These are phyloP conservation scores for Salvator merianae DNA, from an alignment of 2,113 vertebrate genomes.

Conservation along the genomic window DNA sequence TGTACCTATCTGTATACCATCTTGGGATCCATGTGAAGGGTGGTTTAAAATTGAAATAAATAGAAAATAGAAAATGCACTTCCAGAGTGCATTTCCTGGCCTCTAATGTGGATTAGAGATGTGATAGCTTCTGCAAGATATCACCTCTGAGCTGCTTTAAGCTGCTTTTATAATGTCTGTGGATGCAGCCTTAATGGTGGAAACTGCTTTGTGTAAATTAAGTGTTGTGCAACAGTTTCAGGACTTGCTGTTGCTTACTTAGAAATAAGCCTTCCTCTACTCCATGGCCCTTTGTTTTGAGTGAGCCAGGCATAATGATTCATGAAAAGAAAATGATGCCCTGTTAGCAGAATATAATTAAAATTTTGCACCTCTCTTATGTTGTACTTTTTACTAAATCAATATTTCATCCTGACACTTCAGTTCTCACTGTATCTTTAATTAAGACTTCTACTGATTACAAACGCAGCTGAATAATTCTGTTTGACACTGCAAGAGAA, in stretches of 20 bases:
- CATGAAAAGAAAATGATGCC: neutral
- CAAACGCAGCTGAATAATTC: neutral
- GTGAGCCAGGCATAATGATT: neutral
- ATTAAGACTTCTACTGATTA: neutral
- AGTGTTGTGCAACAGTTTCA: too few relatives aligned
- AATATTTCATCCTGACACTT: neutral
- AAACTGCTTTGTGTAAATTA: too few relatives aligned
- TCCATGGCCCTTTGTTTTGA: neutral
- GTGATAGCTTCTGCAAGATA: too few relatives aligned
- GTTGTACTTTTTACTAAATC: neutral
- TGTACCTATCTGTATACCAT: too few relatives aligned
- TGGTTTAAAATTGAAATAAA: too few relatives aligned
- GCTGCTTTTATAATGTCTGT: too few relatives aligned
- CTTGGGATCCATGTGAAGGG: too few relatives aligned
- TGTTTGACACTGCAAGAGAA: neutral
- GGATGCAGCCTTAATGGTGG: too few relatives aligned
- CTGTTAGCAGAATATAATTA: neutral
- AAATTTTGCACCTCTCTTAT: neutral
- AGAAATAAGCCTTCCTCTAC: neutral
- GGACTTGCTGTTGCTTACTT: neutral
- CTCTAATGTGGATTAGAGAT: too few relatives aligned
- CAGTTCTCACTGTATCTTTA: constrained; percentile 3
- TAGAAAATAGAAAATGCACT: too few relatives aligned
- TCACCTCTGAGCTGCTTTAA: too few relatives aligned
- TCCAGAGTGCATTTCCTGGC: too few relatives aligned